Conservation (phyloP, 2,888 invertebrate species). For the Cephonodes hylas region DNA sequence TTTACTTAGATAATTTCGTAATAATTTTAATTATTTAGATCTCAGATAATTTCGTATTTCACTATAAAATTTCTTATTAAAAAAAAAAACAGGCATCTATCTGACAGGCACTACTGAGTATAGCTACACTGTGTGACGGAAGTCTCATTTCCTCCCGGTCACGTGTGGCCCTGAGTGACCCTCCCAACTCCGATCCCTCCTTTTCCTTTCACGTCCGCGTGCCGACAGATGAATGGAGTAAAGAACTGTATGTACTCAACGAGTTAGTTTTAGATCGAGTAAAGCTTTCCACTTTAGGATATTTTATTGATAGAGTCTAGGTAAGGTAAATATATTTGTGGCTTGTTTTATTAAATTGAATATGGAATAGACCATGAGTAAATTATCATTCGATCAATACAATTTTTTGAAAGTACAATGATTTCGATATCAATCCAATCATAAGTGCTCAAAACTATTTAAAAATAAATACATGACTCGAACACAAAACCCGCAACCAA, state of each 20-base stretch:
- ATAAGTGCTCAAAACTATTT: not conserved
- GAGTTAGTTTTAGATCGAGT: not conserved
- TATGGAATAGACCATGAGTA: too few relatives aligned
- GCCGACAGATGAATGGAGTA: not conserved
- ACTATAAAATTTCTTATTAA: too few relatives aligned
- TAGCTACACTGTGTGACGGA: not conserved
- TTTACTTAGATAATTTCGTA: too few relatives aligned
- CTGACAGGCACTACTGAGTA: not conserved
- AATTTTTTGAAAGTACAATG: too few relatives aligned
- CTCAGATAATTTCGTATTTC: too few relatives aligned
- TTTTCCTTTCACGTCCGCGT: not conserved
- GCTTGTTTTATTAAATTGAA: too few relatives aligned
- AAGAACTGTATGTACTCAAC: not conserved
- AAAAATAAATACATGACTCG: not conserved
- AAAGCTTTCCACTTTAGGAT: not conserved
- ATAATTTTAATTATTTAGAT: too few relatives aligned
- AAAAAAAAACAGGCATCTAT: not conserved
- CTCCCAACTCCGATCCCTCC: not conserved
- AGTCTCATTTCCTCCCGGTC: constrained; percentile 22
- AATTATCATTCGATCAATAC: too few relatives aligned
- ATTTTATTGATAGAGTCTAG: not conserved
- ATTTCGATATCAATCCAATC: too few relatives aligned
- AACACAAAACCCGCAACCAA: not conserved
- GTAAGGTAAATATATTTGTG: not conserved
- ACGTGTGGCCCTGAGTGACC: constrained; percentile 6